Evolutionary conservation across 2,888 invertebrate species (phyloP), one percentile per base, ranked within the genome.

Genomic region (Zhuqinia jingwanae): DNA sequence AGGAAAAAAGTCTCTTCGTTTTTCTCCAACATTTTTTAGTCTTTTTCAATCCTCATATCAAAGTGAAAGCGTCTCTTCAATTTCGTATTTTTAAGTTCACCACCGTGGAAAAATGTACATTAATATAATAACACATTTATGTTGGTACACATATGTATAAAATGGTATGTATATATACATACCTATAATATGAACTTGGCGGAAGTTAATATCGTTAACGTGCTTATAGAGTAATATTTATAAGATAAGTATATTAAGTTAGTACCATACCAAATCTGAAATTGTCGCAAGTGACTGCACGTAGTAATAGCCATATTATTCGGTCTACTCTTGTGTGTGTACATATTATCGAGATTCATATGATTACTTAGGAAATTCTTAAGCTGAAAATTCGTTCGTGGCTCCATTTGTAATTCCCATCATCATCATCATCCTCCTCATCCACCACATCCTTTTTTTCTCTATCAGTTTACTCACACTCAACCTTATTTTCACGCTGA

Each of bases 361-460:
- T 73, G 47, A 73, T 73, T 73, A 45, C 17, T 73, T 73, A 25
- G 50, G 22, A 73, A 50, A 50, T 73, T 73, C 65, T 11, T 2
- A 65, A 65, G 25, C 15, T 17, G 3, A 20, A 27, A 60, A 27
- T n/a, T 10, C 15, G 27, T 58, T 60, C n/a, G n/a, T n/a, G n/a
- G 60, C 65, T 65, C 65, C 10, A 65, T 65, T 65, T 65, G 30
- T 36, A 36, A 13, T 63, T 30, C n/a, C 50, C 15, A 50, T 50
- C 50, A 50, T 50, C 50, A 50, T 22, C 47, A 25, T 50, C 22
- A 50, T 73, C 2, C 45, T n/a, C n/a, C n/a, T n/a, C n/a, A n/a
- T n/a, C n/a, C 20, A 22, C 47, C 42, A 15, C 45, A 22, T 20
- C 27, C 22, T 45, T 47, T 47, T n/a, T 45, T 45, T 70, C 47